phyloP scores from a whole-genome alignment of 2,888 invertebrate genomes.

The Ganaspis brasiliensis region DNA sequence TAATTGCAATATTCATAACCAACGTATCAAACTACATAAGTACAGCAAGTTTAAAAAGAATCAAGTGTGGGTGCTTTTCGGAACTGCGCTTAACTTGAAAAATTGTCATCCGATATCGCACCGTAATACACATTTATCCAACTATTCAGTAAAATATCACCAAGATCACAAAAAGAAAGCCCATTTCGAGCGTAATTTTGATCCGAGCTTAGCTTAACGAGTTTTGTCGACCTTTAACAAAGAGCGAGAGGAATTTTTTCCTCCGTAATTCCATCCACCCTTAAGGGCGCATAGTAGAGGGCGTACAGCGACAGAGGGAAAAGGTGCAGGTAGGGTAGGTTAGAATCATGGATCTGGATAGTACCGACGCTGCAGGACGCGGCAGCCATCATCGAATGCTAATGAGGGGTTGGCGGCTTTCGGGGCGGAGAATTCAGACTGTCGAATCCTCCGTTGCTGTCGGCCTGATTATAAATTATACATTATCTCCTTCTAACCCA shows the following conservation, averaged over 20 bases:
- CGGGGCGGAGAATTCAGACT: slow-evolving; percentile 72
- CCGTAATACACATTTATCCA: neutral
- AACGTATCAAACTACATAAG: no score
- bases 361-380: slow-evolving; percentile 77
- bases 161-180: neutral
- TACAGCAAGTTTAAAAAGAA: no score
- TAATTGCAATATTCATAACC: no score
- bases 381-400: slow-evolving; percentile 81
- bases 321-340: slow-evolving; percentile 69
- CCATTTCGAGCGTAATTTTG: neutral
- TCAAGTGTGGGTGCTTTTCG: no score
- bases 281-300: slow-evolving; percentile 48
- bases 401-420: slow-evolving; percentile 79
- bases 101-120: no score
- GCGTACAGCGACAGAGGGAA: slow-evolving; percentile 48
- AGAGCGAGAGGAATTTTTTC: neutral
- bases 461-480: slow-evolving; percentile 80
- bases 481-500: slow-evolving; percentile 64
- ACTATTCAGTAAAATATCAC: neutral
- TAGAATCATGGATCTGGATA: slow-evolving; percentile 70
- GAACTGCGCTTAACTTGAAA: no score
- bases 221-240: neutral
- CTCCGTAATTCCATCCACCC: neutral
- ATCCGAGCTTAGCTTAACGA: slow-evolving; percentile 1
- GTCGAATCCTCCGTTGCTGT: slow-evolving; percentile 61